These are phyloP conservation scores for Channa striata DNA, from an alignment of 2,797 vertebrate genomes.

Conservation along the genomic window DNA sequence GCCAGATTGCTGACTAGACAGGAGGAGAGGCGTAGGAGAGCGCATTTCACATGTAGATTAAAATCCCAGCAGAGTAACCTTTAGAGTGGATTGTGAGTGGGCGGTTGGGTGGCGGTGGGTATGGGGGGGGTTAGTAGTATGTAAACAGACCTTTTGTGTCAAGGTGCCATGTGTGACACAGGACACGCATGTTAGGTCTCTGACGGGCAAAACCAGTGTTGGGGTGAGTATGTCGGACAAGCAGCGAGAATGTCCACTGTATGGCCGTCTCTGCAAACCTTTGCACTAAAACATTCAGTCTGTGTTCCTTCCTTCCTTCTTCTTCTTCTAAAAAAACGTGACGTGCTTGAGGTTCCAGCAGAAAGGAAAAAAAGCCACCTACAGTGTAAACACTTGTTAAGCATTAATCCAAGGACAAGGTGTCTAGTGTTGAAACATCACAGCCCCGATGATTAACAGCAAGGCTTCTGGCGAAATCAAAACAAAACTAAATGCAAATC, in stretches of 20 bases:
- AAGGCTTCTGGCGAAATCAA: conserved; percentile 11
- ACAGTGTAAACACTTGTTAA: background rate
- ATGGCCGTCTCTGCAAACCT: background rate
- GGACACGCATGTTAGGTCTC: conserved; percentile 50
- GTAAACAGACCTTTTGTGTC: conserved; percentile 71
- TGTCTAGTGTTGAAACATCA: background rate
- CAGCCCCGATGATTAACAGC: conserved; percentile 7
- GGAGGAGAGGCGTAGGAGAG: conserved; percentile 69
- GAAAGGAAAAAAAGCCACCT: background rate
- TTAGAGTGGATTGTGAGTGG: conserved; percentile 60
- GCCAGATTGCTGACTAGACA: conserved; percentile 84
- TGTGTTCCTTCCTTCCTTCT: background rate
- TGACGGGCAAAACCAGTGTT: conserved; percentile 24
- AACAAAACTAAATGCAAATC: conserved; percentile 8
- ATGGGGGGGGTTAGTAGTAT: conserved; percentile 26
- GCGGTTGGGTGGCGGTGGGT: conserved; percentile 9
- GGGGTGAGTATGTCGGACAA: conserved; percentile 4
- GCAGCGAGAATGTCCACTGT: background rate
- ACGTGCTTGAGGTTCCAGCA: background rate
- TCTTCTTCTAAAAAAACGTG: too few relatives aligned
- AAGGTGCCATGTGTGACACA: conserved; percentile 70
- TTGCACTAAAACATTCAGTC: background rate
- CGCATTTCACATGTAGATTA: conserved; percentile 87
- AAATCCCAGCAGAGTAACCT: conserved; percentile 79
- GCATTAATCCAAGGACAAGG: conserved; percentile 7